Evolutionary conservation across 2,797 vertebrate species (phyloP), one percentile per base, ranked within the genome.

Genomic region (Phrynocephalus guinanensis): DNA sequence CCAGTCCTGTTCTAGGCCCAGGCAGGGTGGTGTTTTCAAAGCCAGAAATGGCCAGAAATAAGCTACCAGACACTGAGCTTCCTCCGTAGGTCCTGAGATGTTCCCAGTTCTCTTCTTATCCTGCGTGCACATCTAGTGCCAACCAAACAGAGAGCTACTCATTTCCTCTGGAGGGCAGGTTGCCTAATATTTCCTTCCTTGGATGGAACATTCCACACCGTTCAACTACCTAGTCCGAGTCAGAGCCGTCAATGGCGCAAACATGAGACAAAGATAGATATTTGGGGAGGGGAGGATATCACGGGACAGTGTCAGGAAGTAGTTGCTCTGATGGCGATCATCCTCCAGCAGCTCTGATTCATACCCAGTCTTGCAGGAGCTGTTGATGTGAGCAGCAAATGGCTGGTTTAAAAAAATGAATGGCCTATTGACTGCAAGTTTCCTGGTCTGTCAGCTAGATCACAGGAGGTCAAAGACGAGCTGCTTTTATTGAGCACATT

Each of bases 401-500:
- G 1, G 7, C 48, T 50, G n/a, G 70, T 86, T 26, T 10, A 48
- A 38, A 38, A 33, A 33, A 33, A 33, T 33, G n/a, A 79, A 33
- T 28, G 30, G 28, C 22, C 22, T 16, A 79, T 6, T 79, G 26
- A 70, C 6, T 79, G 44, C 52, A 73, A 56, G 24, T 68, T 87
- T 88, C 44, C 38, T 81, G n/a, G n/a, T 78, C 48, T 84, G 86
- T 81, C 84, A 63, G 2, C 66, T 76, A 83, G 68, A 82, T 89
- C 75, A 50, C 70, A 28, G 33, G 68, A 66, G 33, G 76, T 30
- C 68, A 67, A n/a, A 80, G 52, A 15, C 56, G 52, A 60, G 20
- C 77, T 75, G 15, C 67, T 52, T 52, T 33, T 84, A 30, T 84
- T 92, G 81, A 85, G 84, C 71, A 60, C 85, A 86, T 85, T 87